These are phyloP conservation scores for Accipiter cooperii DNA, from an alignment of 2,113 vertebrate species.

Conservation along the genomic window DNA sequence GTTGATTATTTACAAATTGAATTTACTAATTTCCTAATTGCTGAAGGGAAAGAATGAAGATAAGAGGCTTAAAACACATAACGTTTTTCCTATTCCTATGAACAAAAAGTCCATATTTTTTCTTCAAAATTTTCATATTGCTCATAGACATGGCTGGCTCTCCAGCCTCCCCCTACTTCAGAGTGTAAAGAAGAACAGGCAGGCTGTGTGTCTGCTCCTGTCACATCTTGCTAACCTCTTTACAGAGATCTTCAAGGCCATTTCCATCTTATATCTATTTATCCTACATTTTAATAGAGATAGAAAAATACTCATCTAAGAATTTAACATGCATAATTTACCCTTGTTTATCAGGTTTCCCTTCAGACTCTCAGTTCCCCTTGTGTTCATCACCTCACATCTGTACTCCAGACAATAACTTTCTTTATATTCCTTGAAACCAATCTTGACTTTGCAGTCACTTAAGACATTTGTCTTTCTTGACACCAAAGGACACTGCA, in stretches of 20 bases:
- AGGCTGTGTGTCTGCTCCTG: neutral
- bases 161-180: neutral
- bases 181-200: neutral
- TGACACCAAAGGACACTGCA: neutral
- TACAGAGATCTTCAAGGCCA: neutral
- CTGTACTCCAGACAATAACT: neutral
- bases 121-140: neutral
- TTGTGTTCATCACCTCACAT: neutral
- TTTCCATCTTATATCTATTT: neutral
- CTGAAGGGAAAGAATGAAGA: neutral
- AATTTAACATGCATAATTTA: neutral
- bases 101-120: neutral
- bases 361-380: neutral
- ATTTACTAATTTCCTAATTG: neutral
- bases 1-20: neutral
- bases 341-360: neutral
- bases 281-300: neutral
- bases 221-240: neutral
- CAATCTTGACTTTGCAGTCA: neutral
- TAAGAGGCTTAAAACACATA: neutral
- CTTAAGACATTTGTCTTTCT: neutral
- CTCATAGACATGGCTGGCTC: neutral
- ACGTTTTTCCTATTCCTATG: neutral
- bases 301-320: neutral
- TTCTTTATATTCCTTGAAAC: neutral